These are phyloP conservation scores for Sesia bembeciformis DNA, from an alignment of 2,888 invertebrate genomes.

Conservation along the genomic window DNA sequence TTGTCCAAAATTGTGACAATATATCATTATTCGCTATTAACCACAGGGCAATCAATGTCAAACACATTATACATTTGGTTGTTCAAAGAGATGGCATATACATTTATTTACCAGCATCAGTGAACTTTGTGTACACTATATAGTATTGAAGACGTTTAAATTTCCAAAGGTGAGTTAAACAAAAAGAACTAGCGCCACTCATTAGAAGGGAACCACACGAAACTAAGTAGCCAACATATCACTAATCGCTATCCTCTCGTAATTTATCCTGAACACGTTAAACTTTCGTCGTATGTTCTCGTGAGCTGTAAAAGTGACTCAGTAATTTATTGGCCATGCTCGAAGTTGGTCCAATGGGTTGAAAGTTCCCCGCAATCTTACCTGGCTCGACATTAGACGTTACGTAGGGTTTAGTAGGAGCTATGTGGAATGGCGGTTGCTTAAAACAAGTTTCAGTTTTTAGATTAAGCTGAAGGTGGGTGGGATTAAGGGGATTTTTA, in stretches of 20 bases:
- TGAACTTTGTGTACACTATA: too few species aligned
- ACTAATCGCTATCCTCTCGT: neutral
- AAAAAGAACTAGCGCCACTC: neutral
- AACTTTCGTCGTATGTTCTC: slow-evolving; percentile 60
- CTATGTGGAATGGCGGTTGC: slow-evolving; percentile 22
- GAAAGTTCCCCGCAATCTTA: slow-evolving; percentile 44
- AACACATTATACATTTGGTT: too few species aligned
- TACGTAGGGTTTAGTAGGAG: slow-evolving; percentile 2
- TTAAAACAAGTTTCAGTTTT: slow-evolving; percentile 14
- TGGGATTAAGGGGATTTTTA: neutral
- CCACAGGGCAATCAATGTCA: too few species aligned
- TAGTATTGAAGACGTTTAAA: too few species aligned
- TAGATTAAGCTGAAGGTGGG: neutral
- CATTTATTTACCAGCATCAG: too few species aligned
- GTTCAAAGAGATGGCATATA: too few species aligned
- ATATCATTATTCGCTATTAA: too few species aligned
- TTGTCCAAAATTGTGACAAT: too few species aligned
- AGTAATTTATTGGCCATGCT: slow-evolving; percentile 65
- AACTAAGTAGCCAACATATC: neutral
- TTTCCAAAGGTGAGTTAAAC: too few species aligned
- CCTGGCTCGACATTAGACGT: slow-evolving; percentile 20
- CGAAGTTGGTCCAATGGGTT: slow-evolving; percentile 47
- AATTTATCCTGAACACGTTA: slow-evolving; percentile 11
- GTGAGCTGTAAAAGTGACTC: slow-evolving; percentile 67
- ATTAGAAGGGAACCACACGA: neutral